phyloP scores from a whole-genome alignment of 2,888 invertebrate genomes.

The Meghimatium bilineatum region DNA sequence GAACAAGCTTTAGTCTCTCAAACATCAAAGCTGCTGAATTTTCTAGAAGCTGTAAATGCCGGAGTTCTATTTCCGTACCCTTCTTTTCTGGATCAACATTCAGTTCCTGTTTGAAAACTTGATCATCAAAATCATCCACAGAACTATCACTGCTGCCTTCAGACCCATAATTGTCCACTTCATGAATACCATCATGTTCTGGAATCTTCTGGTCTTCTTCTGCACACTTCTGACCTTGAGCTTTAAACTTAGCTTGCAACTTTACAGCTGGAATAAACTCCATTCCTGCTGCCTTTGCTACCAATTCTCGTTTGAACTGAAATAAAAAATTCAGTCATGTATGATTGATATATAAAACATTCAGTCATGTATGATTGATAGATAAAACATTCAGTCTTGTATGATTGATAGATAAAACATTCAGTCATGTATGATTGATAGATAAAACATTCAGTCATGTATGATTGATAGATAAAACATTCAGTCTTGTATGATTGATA shows the following conservation, averaged over 20 bases:
- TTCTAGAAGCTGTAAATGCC: slow-evolving; percentile 71
- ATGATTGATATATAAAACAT: no score
- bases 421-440: no score
- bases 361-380: no score
- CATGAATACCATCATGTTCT: slow-evolving; percentile 7
- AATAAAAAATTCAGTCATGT: slow-evolving; percentile 28
- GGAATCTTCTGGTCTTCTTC: not conserved
- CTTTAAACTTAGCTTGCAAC: slow-evolving; percentile 54
- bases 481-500: no score
- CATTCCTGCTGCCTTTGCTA: slow-evolving; percentile 73
- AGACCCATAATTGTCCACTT: slow-evolving; percentile 26
- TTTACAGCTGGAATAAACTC: slow-evolving; percentile 72
- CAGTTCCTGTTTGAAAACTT: slow-evolving; percentile 37
- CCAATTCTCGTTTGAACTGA: slow-evolving; percentile 69
- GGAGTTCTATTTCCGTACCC: slow-evolving; percentile 73
- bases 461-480: no score
- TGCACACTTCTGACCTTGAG: slow-evolving; percentile 17
- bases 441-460: no score
- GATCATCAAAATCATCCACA: slow-evolving; percentile 14
- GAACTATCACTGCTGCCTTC: slow-evolving; percentile 38
- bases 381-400: no score
- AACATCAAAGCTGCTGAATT: slow-evolving; percentile 70
- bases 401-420: no score
- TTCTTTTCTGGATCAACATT: slow-evolving; percentile 55
- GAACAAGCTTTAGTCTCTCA: slow-evolving; percentile 65